Evolutionary conservation across 2,888 invertebrate species (phyloP), one percentile per base, ranked within the genome.

Genomic region (Rotaria sp.): DNA sequence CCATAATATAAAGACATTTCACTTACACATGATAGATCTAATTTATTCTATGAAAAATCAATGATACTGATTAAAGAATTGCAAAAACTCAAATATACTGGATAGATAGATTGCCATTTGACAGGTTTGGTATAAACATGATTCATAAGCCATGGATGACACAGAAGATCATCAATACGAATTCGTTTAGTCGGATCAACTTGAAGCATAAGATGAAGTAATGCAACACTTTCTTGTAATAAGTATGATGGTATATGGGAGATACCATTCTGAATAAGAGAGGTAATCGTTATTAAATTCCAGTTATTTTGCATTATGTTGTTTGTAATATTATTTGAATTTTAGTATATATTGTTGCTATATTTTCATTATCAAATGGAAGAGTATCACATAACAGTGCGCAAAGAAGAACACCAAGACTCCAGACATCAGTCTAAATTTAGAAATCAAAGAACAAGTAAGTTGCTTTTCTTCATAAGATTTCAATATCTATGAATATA

Each of bases 361-460:
- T 93, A 89, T 93, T 94, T 87, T 94, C 93, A 91, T 95, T 94
- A 91, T 95, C 95, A 91, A 95, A 95, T 0, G 95, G 95, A 85
- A 95, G 92, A 89, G 93, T 94, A 30, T 95, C 95, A 91, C 94
- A 94, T 38, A 95, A 91, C 75, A 95, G 92, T 13, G 95, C 94
- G 91, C 94, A 95, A 15, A 95, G 91, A 86, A 95, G 91, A 5
- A 95, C 94, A 30, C 95, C 95, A 94, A 95, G 94, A 87, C 94
- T 94, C 95, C 95, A 95, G 84, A 95, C 93, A 91, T 95, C 95
- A 84, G 85, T 85, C 59, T 87, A 74, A 35, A 74, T 38, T 13
- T 3, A 74, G n/a, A 26, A 57, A n/a, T n/a, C n/a, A 41, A 30
- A 84, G 0, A n/a, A 50, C 21, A 11, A 48, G n/a, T 3, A 21